Percentiles rank a stretch among this genome's conserved stretches.
Conservation (phyloP, 2,797 vertebrate species). For the Sebastes goodei region DNA sequence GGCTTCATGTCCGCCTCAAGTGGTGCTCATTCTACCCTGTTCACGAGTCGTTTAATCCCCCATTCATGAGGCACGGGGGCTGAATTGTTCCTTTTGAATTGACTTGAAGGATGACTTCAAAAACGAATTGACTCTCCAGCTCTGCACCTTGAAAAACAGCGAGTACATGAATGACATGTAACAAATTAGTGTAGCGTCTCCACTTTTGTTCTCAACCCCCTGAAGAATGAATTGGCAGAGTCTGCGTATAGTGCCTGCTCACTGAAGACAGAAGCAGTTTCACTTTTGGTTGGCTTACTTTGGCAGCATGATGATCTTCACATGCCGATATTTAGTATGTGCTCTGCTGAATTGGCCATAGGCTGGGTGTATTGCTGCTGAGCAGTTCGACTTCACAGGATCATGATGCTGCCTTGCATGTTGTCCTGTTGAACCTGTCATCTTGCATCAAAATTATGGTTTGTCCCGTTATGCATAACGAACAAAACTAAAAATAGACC, state of each 20-base stretch:
- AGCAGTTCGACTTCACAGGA: not conserved
- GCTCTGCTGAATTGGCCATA: not conserved
- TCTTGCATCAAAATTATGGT: not conserved
- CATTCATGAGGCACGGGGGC: not conserved
- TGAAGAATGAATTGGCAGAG: not conserved
- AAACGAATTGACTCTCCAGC: not conserved
- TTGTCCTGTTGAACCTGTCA: not conserved
- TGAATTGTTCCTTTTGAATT: constrained; percentile 3
- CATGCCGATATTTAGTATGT: not conserved
- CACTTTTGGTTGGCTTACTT: not conserved
- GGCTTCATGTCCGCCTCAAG: constrained; percentile 4
- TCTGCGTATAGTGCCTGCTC: not conserved
- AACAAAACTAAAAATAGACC: not conserved
- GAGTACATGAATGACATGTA: not conserved
- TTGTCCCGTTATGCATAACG: not conserved
- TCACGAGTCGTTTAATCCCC: not conserved
- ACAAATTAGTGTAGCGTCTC: not conserved
- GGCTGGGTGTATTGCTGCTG: not conserved
- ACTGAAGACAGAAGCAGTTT: not conserved
- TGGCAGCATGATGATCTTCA: not conserved
- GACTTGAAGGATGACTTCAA: not conserved
- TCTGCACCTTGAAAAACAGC: not conserved
- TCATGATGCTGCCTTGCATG: not conserved
- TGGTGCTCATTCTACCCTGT: not conserved
- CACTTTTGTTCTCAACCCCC: not conserved